Evolutionary conservation across 2,797 vertebrate species (phyloP).

Genomic region (Brachyalestes nurse): DNA sequence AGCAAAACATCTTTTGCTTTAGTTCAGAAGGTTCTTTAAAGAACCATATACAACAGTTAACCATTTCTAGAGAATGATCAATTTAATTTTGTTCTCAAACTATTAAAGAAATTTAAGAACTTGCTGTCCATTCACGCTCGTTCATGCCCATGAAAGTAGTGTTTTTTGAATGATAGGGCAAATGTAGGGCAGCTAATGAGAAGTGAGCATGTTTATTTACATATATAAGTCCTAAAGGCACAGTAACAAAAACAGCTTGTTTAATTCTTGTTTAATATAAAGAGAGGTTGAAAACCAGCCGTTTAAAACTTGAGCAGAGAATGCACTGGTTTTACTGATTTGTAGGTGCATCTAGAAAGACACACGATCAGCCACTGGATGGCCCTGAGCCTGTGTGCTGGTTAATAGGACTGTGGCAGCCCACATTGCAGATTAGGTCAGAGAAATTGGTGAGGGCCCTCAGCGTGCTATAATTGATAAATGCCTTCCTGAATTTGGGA

Average conservation of each 20-base stretch:
- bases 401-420: conserved; percentile 37
- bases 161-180: too few species aligned
- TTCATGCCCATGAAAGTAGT: too few species aligned
- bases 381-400: conserved; percentile 31
- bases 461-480: conserved; percentile 52
- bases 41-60: too few species aligned
- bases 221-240: background rate
- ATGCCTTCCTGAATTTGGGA: conserved; percentile 26
- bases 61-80: too few species aligned
- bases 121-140: background rate
- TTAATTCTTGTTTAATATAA: background rate
- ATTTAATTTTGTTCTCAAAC: too few species aligned
- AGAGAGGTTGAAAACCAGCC: background rate
- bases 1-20: too few species aligned
- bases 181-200: too few species aligned
- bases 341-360: background rate
- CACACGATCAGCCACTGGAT: background rate
- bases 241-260: background rate
- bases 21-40: too few species aligned
- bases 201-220: too few species aligned
- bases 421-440: conserved; percentile 41
- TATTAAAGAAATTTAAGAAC: too few species aligned
- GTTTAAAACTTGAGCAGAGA: background rate
- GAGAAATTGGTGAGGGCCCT: conserved; percentile 44
- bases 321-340: background rate